Base-by-base conservation (phyloP, 2,113 vertebrate genomes). In the Rhinogobius similis region DNA sequence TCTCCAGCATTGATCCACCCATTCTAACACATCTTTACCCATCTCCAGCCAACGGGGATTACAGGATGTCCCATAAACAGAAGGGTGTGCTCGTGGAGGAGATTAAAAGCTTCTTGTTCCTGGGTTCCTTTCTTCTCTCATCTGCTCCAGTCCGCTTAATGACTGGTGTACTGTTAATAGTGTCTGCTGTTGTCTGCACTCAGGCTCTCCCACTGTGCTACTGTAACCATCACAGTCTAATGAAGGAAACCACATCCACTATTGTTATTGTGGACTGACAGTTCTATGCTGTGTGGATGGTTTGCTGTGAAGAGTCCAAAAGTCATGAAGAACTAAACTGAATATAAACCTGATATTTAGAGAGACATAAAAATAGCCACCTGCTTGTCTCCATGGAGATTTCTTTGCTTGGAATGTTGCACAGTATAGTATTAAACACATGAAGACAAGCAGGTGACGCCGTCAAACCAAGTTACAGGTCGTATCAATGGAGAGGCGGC, bases 31-130 rank as follows among this genome's bases (percentile, higher is more conserved):
- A 5, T 36, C 70, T 78, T 73, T 77, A 76, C 81, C 52, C 21
- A 43, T 80, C 83, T 78, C 80, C 50, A 53, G 76, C 78, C 78
- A 65, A 7, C 53, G 77, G 67, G 88, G 90, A 90, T 92, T 88
- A 91, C 83, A 92, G 91, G 82, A 82, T 81, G 24, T 79, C 5
- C 66, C 70, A 76, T 89, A 90, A 90, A 87, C 88, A 86, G 81
- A 59, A 85, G 81, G 89, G 79, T 83, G 81, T 87, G 76, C 85
- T 91, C 85, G 50, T 74, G 26, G 80, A 91, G 89, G 88, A 93
- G 93, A 93, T 93, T 88, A 93, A 92, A 93, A 92, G 92, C 91
- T 48, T 76, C 85, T 70, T 82, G 84, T 90, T 91, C 91, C 88
- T 89, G 80, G 78, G 81, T 82, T 86, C 73, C 63, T 20, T 27